Base-by-base conservation (phyloP, 2,797 vertebrate genomes). In the Hydrocynus forskahlii region DNA sequence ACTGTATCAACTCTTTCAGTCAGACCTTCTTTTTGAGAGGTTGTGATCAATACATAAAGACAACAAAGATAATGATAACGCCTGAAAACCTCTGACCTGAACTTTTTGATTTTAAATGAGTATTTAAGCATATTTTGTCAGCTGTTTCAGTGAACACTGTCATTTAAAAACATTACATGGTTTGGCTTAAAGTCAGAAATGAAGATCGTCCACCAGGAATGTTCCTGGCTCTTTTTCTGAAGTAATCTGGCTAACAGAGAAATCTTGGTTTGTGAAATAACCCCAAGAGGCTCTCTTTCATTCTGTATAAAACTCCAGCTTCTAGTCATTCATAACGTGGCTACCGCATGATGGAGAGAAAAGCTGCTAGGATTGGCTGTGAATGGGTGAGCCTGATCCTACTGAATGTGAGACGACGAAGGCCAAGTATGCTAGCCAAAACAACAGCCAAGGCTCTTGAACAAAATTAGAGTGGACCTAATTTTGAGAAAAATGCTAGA, bases 231-330 rank as follows among this genome's bases (percentile, higher is more conserved):
- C 14, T 35, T 29, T 63, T 5, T 23, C 60, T 63, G 0, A 29
- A 14, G 21, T 62, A 5, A 63, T 35, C 23, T 63, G 13, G 25
- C 8, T 59, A 59, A 59, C 25, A 5, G 25, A 63, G 60, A 35
- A 63, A 63, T 63, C 14, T 25, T 63, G 10, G n/a, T 63, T 35
- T 63, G 14, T 14, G 21, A 63, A 63, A 63, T 7, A 29, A 1
- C 59, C 23, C 12, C 0, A 29, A 13, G 14, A 4, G 4, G 13
- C 4, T 62, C 23, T 2, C 5, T 25, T 91, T 93, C 29, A 29
- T 1, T 92, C 89, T 90, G 82, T 80, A 50, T 84, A 57, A 70
- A 86, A 85, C 35, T 4, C 80, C 85, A 87, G 87, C 40, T 86
- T 35, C 6, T 14, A 64, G 62, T 25, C 29, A 35, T 5, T 35